A percentile compares a stretch with the other conserved stretches of the same genome.
Evolutionary conservation across 2,888 invertebrate genomes (phyloP).

Genomic region (Parthenolecanium corni): DNA sequence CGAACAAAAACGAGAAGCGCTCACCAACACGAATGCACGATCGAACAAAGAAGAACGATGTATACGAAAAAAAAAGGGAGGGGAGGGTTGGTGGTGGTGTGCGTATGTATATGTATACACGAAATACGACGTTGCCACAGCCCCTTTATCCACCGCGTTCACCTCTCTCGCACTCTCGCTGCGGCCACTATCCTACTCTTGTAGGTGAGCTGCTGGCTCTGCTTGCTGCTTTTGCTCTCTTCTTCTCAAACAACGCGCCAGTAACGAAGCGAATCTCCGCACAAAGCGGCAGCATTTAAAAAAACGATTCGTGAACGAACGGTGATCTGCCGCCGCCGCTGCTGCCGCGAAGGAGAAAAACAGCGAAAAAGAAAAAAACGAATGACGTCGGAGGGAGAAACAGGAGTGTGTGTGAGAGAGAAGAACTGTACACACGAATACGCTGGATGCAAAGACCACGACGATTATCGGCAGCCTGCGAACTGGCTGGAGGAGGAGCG

Average conservation of each 20-base stretch:
- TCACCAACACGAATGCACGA: too few relatives aligned
- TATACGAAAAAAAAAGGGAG: not conserved
- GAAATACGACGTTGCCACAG: slow-evolving; percentile 23
- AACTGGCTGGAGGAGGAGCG: slow-evolving; percentile 30
- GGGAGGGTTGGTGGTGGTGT: not conserved
- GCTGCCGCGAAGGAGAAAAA: too few relatives aligned
- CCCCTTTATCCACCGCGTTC: slow-evolving; percentile 3
- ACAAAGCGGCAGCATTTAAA: slow-evolving; percentile 22
- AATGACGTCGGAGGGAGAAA: too few relatives aligned
- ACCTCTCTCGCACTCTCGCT: too few relatives aligned
- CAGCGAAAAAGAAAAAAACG: too few relatives aligned
- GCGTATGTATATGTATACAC: too few relatives aligned
- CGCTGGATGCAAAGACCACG: slow-evolving; percentile 26
- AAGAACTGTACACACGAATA: slow-evolving; percentile 12
- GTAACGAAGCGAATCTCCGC: slow-evolving; percentile 26
- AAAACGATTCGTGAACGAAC: slow-evolving; percentile 10
- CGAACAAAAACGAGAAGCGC: not conserved
- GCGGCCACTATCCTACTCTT: too few relatives aligned
- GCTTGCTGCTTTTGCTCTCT: too few relatives aligned
- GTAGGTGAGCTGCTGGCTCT: too few relatives aligned
- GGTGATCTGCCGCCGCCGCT: too few relatives aligned
- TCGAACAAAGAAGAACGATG: not conserved
- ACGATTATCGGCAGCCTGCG: slow-evolving; percentile 31
- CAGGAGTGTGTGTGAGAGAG: not conserved
- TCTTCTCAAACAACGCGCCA: too few relatives aligned